A percentile compares a stretch with the other conserved stretches of the same genome.
phyloP scores from a whole-genome alignment of 2,797 vertebrate genomes.

The Ispidina picta region DNA sequence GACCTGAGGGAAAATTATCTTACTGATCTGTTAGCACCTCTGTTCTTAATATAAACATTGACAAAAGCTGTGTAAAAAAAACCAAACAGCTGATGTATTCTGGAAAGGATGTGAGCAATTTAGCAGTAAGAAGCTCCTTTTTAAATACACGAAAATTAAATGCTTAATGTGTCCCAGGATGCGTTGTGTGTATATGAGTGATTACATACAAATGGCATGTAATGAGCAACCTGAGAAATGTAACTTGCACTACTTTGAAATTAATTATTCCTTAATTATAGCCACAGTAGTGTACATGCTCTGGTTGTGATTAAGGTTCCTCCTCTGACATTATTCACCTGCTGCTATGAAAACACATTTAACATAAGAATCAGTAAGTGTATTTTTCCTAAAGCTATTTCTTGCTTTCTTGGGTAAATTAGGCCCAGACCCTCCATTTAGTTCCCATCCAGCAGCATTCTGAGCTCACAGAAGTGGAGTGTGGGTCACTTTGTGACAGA shows the following conservation, averaged over 20 bases:
- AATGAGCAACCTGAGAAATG: slow-evolving; percentile 47
- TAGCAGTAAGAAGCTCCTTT: slow-evolving; percentile 36
- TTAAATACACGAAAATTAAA: neutral
- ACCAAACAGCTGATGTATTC: neutral
- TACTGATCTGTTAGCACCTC: slow-evolving; percentile 47
- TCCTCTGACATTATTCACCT: slow-evolving; percentile 30
- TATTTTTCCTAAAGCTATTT: neutral
- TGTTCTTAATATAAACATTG: slow-evolving; percentile 34
- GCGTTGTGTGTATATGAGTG: neutral
- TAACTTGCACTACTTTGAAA: neutral
- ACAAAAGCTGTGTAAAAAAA: slow-evolving; percentile 38
- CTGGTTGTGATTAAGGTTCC: slow-evolving; percentile 8
- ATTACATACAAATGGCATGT: neutral
- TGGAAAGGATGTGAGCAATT: slow-evolving; percentile 22
- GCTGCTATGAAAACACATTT: slow-evolving; percentile 29
- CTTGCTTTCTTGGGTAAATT: slow-evolving; percentile 4
- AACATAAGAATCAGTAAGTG: neutral
- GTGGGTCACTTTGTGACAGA: neutral
- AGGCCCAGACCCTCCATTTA: neutral
- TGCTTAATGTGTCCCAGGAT: slow-evolving; percentile 26
- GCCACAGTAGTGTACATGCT: neutral
- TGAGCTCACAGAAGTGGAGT: neutral
- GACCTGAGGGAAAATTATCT: slow-evolving; percentile 28
- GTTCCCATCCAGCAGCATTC: neutral
- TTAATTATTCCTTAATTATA: slow-evolving; percentile 36